Base-by-base conservation (phyloP, 2,888 invertebrate species). In the Apamea crenata region DNA sequence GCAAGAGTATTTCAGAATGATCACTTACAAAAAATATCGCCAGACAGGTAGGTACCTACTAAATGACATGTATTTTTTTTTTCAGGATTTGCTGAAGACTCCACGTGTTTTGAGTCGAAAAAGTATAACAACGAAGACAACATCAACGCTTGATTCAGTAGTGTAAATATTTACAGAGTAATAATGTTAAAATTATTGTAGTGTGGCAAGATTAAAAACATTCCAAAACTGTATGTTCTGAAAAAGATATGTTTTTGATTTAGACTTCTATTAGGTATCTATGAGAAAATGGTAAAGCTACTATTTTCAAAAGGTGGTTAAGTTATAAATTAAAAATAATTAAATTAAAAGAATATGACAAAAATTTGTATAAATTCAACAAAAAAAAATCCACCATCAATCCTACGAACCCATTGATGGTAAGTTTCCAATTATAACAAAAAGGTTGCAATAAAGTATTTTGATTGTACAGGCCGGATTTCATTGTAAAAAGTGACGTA, bases 61-160 rank as follows among this genome's bases (percentile, higher is more conserved):
- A 53, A 18, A 36, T 29, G 0, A n/a, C 6, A 8, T 44, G 1
- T 25, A 32, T 56, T 36, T 71, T 77, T 66, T 69, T 72, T 92
- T 92, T 77, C 91, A 94, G 94, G 92, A 92, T 80, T 88, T 94
- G 36, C 84, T 94, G 65, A 91, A 91, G 73, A 90, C 91, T 6
- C 89, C 90, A 5, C 90, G 87, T n/a, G 74, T 84, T 50, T 77
- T 81, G 16, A 85, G 84, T 29, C 77, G 86, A 40, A 85, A 53
- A 40, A 74, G 69, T n/a, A 66, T 47, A 74, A 74, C 59, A 36
- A 66, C 74, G 78, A 74, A 89, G 77, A 77, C 72, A 32, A 67
- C 32, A 63, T 63, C 63, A 12, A 77, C 77, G 0, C 63, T 68
- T 21, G 72, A 84, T 65, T 84, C 85, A 10, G 59, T 81, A 70